Conservation (phyloP, 2,888 invertebrate genomes). For the Drosophila meridiana region DNA sequence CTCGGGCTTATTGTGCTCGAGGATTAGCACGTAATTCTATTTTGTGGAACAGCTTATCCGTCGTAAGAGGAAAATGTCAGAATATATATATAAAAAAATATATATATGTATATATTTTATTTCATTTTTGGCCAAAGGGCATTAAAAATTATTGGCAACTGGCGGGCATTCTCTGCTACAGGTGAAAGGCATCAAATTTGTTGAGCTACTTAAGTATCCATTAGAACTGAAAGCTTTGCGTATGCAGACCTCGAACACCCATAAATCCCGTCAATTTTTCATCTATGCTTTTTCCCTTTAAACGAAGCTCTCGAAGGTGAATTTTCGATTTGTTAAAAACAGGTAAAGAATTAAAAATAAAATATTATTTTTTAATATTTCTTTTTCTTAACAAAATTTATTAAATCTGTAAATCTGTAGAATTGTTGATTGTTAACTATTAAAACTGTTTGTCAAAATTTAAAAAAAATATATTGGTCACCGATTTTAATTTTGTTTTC, state of each 20-base stretch:
- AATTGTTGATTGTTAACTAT: too few relatives aligned
- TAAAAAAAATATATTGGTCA: too few relatives aligned
- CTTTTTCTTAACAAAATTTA: too few relatives aligned
- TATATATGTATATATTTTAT: slow-evolving; percentile 22
- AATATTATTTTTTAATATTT: too few relatives aligned
- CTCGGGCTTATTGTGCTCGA: slow-evolving; percentile 43
- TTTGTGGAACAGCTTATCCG: slow-evolving; percentile 10
- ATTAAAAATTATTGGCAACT: slow-evolving; percentile 37
- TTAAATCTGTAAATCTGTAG: too few relatives aligned
- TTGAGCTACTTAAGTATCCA: slow-evolving; percentile 15
- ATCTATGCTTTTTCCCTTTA: too few relatives aligned
- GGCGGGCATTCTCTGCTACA: slow-evolving; percentile 11
- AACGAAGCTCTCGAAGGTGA: neutral
- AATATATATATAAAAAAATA: slow-evolving; percentile 8
- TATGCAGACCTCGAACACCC: neutral
- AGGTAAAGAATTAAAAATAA: too few relatives aligned
- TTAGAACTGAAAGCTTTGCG: slow-evolving; percentile 19
- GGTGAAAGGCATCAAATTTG: slow-evolving; percentile 15
- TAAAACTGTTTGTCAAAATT: too few relatives aligned
- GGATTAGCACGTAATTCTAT: slow-evolving; percentile 61
- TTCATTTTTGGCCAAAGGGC: slow-evolving; percentile 6
- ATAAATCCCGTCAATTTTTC: neutral
- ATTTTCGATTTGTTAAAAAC: neutral
- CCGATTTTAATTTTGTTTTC: too few relatives aligned
- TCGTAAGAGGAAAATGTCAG: slow-evolving; percentile 26